Evolutionary conservation across 2,888 invertebrate species (phyloP).

Genomic region (Ephialtes manifestator): DNA sequence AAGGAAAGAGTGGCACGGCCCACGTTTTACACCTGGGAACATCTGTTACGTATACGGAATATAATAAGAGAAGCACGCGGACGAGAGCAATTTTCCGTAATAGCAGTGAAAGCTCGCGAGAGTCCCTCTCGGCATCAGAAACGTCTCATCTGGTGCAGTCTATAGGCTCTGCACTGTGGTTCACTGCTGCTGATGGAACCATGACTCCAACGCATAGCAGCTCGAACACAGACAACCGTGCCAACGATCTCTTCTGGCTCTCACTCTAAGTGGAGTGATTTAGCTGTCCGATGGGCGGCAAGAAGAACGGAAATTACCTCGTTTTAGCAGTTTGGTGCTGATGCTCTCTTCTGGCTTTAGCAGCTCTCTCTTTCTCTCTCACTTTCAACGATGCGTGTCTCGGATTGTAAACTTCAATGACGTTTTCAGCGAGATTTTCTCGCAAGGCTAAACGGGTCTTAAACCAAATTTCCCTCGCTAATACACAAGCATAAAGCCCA

Average conservation of each 20-base stretch:
- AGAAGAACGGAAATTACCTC: constrained; percentile 78
- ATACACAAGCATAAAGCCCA: constrained; percentile 19
- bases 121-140: constrained; percentile 62
- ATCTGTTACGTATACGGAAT: constrained; percentile 78
- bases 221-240: constrained; percentile 2
- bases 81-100: constrained; percentile 83
- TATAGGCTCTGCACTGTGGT: background rate
- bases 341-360: constrained; percentile 22
- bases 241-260: constrained; percentile 36
- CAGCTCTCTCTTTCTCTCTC: constrained; percentile 4
- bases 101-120: constrained; percentile 83
- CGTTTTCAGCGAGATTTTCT: constrained; percentile 55
- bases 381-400: constrained; percentile 1
- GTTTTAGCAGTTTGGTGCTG: constrained; percentile 69
- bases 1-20: constrained; percentile 43
- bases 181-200: background rate
- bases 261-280: constrained; percentile 81
- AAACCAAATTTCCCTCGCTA: constrained; percentile 26
- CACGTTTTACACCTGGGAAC: constrained; percentile 78
- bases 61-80: constrained; percentile 21
- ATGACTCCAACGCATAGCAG: background rate
- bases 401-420: constrained; percentile 35
- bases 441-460: background rate
- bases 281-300: constrained; percentile 80
- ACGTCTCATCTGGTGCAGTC: background rate